Base-by-base conservation (phyloP, 2,113 vertebrate species). In the Gnathonemus longibarbis region DNA sequence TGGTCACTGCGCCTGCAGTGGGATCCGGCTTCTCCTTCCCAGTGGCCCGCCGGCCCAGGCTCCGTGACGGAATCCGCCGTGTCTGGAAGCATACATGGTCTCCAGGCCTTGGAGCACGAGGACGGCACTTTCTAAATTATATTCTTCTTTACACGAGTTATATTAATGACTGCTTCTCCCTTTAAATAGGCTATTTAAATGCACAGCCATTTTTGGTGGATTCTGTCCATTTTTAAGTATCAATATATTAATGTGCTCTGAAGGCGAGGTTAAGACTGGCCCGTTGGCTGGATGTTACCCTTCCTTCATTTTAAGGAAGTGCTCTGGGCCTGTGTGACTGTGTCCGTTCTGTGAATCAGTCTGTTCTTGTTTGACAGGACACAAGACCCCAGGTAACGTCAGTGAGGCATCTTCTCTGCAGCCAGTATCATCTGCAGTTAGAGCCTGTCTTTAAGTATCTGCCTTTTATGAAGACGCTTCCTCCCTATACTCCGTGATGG, bases 141-240 rank as follows among this genome's bases (percentile, higher is more conserved):
- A 31, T 39, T 56, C 84, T 70, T 19, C 56, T 74, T 62, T 46
- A 84, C 46, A 84, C 31, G 17, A 58, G 46, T 39, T 87, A 87
- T 50, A 87, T 58, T 87, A 87, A 90, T 74, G 89, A 50, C 56
- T 15, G 49, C 86, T 50, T 86, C n/a, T 21, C 48, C 53, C 85
- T 17, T 90, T 90, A 87, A 90, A 70, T 31, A 90, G 89, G 89
- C 89, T 74, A 90, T 90, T 90, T 90, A 87, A 87, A 90, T 90
- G 89, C 89, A 90, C 84, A 66, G 89, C 84, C 52, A 27, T 62
- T 90, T 88, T 77, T 90, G 53, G 56, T 85, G 52, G 80, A 62
- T 85, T 70, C 21, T 90, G 58, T 90, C 84, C 84, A 74, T 90
- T 87, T 86, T 90, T 87, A 50, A 49, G 48, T 58, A 87, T 90